Conservation (phyloP, 2,888 invertebrate species). For the Perizoma affinitatum region DNA sequence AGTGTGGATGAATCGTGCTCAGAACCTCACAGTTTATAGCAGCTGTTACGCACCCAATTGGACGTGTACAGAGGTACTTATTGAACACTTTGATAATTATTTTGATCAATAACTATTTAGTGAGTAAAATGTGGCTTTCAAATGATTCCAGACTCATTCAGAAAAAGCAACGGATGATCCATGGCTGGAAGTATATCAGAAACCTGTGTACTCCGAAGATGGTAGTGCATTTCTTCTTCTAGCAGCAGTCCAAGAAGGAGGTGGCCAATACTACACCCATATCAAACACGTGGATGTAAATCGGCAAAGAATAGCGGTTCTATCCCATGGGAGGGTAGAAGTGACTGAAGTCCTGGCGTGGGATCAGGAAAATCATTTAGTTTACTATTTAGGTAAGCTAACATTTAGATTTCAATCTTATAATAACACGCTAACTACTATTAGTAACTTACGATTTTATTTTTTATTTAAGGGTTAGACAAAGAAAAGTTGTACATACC, state of each 20-base stretch:
- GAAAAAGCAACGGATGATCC: conserved; percentile 93
- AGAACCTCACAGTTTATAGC: conserved; percentile 95
- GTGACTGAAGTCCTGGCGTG: conserved; percentile 92
- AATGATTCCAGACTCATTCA: conserved; percentile 87
- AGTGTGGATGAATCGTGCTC: conserved; percentile 97
- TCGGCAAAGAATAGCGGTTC: conserved; percentile 92
- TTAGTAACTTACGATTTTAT: conserved; percentile 35
- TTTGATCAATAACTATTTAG: background rate
- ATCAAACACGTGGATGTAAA: conserved; percentile 93
- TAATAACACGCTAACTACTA: conserved; percentile 25
- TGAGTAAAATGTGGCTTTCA: background rate
- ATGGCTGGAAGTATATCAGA: conserved; percentile 93
- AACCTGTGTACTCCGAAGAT: conserved; percentile 92
- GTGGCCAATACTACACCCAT: conserved; percentile 93
- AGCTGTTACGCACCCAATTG: conserved; percentile 93
- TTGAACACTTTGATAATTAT: background rate
- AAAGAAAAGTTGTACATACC: conserved; percentile 62
- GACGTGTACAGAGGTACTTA: conserved; percentile 90
- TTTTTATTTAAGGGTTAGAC: conserved; percentile 73
- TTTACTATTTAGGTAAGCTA: conserved; percentile 86
- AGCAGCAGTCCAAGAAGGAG: conserved; percentile 93
- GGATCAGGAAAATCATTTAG: conserved; percentile 92
- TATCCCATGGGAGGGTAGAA: conserved; percentile 94
- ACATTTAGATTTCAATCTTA: background rate
- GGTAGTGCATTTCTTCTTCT: conserved; percentile 93